These are phyloP conservation scores for Heliconius cydno DNA, from an alignment of 2,888 invertebrate genomes.

Conservation along the genomic window DNA sequence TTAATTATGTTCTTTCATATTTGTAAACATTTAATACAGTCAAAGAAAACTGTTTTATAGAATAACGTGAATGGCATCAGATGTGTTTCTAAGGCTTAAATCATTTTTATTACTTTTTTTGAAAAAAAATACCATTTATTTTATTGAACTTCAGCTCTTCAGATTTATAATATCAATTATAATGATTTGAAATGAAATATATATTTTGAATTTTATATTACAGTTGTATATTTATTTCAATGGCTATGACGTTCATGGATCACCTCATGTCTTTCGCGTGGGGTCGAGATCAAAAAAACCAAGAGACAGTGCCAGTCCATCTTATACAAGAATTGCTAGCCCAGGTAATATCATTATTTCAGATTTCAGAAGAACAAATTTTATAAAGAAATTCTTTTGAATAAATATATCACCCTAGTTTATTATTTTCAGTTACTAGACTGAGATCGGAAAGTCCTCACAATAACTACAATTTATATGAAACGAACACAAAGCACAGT, in stretches of 20 bases:
- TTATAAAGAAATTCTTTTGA: conserved; percentile 11
- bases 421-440: conserved; percentile 69
- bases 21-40: not conserved
- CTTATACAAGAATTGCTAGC: conserved; percentile 82
- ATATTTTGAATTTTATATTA: conserved; percentile 45
- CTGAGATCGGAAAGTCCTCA: conserved; percentile 78
- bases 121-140: too few relatives aligned
- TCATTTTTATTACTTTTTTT: too few relatives aligned
- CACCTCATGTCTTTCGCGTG: conserved; percentile 93
- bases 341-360: conserved; percentile 64
- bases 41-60: not conserved
- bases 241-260: conserved; percentile 92
- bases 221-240: conserved; percentile 96
- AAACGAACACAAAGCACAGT: conserved; percentile 69
- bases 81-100: too few relatives aligned
- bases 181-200: not conserved
- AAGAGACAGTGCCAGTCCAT: conserved; percentile 74
- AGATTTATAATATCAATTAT: not conserved
- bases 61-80: not conserved
- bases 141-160: not conserved
- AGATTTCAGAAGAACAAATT: not conserved
- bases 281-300: conserved; percentile 86
- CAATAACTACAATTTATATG: conserved; percentile 73
- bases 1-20: too few relatives aligned
- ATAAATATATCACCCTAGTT: conserved; percentile 10